Percentiles rank a stretch among this genome's conserved stretches.
phyloP scores from a whole-genome alignment of 2,797 vertebrate species.

The Sebastes variabilis region DNA sequence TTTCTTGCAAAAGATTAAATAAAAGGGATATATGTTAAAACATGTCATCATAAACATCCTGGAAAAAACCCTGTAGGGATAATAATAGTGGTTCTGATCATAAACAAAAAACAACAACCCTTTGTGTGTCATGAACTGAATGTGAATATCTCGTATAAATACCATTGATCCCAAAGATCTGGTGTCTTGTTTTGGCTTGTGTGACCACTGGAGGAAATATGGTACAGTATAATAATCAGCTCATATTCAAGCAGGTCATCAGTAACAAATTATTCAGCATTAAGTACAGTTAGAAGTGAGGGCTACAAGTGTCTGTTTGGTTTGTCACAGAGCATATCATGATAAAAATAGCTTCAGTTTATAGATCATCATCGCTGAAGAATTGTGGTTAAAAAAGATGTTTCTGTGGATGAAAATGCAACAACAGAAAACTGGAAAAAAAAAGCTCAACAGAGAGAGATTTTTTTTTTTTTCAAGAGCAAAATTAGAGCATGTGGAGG shows the following conservation, averaged over 20 bases:
- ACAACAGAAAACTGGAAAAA: constrained; percentile 30
- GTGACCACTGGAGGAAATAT: background rate
- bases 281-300: no score
- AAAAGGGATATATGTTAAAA: no score
- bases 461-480: constrained; percentile 46
- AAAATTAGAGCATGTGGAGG: constrained; percentile 73
- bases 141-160: background rate
- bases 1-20: no score
- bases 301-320: background rate
- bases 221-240: background rate
- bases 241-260: background rate
- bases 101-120: background rate
- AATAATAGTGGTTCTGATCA: background rate
- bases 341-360: background rate
- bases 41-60: no score
- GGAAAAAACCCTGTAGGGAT: no score
- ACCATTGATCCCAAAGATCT: background rate
- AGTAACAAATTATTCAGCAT: no score
- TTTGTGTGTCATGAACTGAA: background rate
- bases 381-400: background rate
- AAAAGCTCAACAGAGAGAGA: constrained; percentile 17
- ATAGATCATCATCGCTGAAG: background rate
- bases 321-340: background rate
- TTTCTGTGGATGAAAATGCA: constrained; percentile 26
- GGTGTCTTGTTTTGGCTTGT: background rate